Evolutionary conservation across 2,113 vertebrate genomes (phyloP), one percentile per base, ranked within the genome.

Genomic region (Carassius gibelio): DNA sequence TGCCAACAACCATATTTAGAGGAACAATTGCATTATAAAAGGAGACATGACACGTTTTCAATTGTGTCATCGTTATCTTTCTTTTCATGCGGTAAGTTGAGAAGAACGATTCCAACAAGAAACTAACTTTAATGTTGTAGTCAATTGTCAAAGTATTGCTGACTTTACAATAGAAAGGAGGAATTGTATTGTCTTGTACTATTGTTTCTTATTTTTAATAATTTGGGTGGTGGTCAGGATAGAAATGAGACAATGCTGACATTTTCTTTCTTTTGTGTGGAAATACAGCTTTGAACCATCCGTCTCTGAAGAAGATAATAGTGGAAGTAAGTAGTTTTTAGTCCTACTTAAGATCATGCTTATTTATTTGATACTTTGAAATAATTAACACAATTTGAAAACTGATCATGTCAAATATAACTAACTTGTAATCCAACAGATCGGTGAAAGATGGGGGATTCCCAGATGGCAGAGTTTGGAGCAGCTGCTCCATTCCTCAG

Each of bases 401-500:
- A 36, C 30, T 19, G 1, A 66, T 15, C 26, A 7, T 17, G 6
- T 68, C 64, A 38, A 19, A 38, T 69, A 19, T 38, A 19, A 8
- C 36, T 69, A 0, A 36, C 0, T 19, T 69, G 30, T 14, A 69
- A 19, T 36, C 66, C 66, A 69, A 69, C 66, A 69, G 66, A 69
- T 75, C 8, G 4, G 34, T 76, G 62, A 86, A 85, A 91, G 55
- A 95, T 95, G 94, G 87, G 84, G 0, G 94, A 95, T 34, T 69
- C 92, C n/a, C 57, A 83, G 13, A 93, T 95, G 94, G 91, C 86
- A 0, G 94, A 95, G n/a, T 95, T 94, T 52, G 94, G 94, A 84
- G 23, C 71, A 0, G 94, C 94, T 0, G 94, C 93, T 77, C 75
- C 90, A 0, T 95, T 82, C 84, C 93, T 95, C 71, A 90, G 94